Evolutionary conservation across 2,113 vertebrate species (phyloP).

Genomic region (Tupaia chinensis): DNA sequence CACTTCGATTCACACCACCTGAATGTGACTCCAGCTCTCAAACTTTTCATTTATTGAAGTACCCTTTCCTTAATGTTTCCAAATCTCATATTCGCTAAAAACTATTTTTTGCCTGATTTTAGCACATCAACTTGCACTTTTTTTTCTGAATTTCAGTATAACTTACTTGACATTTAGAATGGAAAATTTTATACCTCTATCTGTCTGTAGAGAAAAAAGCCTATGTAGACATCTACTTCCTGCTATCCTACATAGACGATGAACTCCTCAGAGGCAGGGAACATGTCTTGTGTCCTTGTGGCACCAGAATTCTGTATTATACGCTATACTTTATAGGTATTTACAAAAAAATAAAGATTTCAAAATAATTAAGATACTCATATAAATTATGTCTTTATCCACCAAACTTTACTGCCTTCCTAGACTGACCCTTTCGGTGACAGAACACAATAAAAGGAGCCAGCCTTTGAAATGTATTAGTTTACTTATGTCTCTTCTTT

Average conservation of each 20-base stretch:
- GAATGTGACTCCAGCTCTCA: background rate
- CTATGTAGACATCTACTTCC: background rate
- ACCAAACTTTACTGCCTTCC: background rate
- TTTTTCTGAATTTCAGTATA: background rate
- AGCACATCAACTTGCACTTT: background rate
- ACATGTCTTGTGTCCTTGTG: background rate
- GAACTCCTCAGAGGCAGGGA: background rate
- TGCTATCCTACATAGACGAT: background rate
- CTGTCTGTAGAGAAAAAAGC: background rate
- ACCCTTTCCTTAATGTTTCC: background rate
- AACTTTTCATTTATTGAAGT: background rate
- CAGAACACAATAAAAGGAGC: background rate
- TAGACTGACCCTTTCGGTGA: background rate
- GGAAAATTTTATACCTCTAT: background rate
- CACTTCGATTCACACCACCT: background rate
- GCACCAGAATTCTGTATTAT: background rate
- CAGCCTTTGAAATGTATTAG: background rate
- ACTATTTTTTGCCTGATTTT: background rate
- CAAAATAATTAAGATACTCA: background rate
- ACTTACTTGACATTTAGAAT: background rate
- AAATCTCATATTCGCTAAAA: background rate
- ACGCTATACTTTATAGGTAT: background rate
- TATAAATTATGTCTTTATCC: background rate
- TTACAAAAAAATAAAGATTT: background rate
- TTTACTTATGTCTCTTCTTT: background rate